Base-by-base conservation (phyloP, 2,888 invertebrate genomes). In the Calameuta filiformis region DNA sequence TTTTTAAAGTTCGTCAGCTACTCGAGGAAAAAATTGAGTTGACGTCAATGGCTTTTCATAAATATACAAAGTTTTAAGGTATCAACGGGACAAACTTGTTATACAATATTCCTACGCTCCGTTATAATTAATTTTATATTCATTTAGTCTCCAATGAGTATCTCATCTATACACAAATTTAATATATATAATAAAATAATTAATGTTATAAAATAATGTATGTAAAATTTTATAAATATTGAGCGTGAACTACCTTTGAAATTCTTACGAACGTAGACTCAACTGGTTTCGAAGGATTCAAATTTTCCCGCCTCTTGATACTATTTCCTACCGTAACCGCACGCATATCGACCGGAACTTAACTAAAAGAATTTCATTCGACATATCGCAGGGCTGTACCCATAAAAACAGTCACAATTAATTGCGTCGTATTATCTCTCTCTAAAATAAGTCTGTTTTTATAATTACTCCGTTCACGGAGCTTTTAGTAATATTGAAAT, bases 371-470 rank as follows among this genome's bases (percentile, higher is more conserved):
- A 77, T 80, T 68, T 75, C 74, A 33, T 73, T 74, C 69, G 78
- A 80, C 80, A 79, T 77, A 76, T 80, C 74, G 68, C 30, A 68
- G 37, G n/a, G 71, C 40, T 76, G 77, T 79, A 80, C 79, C 76
- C 80, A 79, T 78, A 76, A 76, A 75, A 77, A 37, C 81, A 81
- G 81, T 76, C 34, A 69, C 73, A 56, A 56, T 56, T 23, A 6
- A 56, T 56, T 56, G 56, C 56, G 56, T 56, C 56, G 56, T 23
- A 56, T 56, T 23, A 9, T 9, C 6, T 23, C 23, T 23, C 9
- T 56, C 9, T 23, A 56, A 56, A 56, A 56, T 23, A 56, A 23
- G 9, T 1, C 1, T 56, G 9, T 56, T 2, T 23, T 9, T 15
- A 56, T 23, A 9, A 9, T 56, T 23, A 23, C 56, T 2, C 9